Conservation (phyloP, 1,140 invertebrate species). For the Camponotus pennsylvanicus region DNA sequence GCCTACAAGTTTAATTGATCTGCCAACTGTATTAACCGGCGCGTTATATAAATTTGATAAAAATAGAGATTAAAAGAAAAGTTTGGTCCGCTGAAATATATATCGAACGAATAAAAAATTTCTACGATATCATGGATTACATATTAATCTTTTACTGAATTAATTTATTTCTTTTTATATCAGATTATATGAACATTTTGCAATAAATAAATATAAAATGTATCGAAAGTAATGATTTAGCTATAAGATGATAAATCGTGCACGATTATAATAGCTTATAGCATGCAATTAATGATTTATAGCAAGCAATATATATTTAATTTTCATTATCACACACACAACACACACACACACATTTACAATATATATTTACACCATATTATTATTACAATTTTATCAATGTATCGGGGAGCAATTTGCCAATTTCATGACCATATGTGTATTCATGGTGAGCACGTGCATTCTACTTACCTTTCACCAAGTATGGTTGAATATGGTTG, state of each 20-base stretch:
- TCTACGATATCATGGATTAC: not conserved
- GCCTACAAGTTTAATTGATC: not conserved
- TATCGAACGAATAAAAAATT: not conserved
- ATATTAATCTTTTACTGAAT: not conserved
- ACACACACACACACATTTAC: too few relatives aligned
- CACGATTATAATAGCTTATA: not conserved
- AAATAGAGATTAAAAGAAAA: not conserved
- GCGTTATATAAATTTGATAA: not conserved
- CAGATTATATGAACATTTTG: not conserved
- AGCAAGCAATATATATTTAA: not conserved
- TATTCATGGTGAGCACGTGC: not conserved
- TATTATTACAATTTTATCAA: not conserved
- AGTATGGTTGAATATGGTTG: slow-evolving; percentile 90
- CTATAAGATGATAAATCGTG: not conserved
- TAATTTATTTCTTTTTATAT: not conserved
- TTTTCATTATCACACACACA: too few relatives aligned
- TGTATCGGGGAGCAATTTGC: not conserved
- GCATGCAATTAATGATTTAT: too few relatives aligned
- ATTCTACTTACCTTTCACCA: slow-evolving; percentile 86
- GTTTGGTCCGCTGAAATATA: not conserved
- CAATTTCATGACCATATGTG: slow-evolving; percentile 22
- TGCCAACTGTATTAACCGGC: not conserved
- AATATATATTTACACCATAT: too few relatives aligned
- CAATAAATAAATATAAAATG: not conserved
- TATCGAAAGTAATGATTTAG: not conserved